Conservation (phyloP, 1,140 invertebrate species). For the Eciton burchellii region DNA sequence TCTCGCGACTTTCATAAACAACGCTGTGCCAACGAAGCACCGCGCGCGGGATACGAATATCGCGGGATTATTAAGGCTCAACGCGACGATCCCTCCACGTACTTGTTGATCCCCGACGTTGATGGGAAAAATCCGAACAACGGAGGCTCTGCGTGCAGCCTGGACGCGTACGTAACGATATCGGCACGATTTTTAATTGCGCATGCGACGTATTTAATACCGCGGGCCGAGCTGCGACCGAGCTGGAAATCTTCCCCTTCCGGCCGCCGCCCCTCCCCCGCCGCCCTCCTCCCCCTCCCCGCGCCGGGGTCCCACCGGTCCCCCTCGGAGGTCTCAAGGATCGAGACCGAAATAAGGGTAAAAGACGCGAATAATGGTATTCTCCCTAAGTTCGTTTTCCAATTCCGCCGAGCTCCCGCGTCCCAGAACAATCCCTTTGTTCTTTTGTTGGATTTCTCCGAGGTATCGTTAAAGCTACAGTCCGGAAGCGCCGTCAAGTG, state of each 20-base stretch:
- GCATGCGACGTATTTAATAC: not conserved
- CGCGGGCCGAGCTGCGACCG: not conserved
- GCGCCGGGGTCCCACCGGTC: no score
- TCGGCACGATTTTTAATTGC: conserved; percentile 11
- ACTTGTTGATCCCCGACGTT: not conserved
- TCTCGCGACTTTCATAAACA: conserved; percentile 51
- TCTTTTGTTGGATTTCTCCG: conserved; percentile 67
- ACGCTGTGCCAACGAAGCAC: not conserved
- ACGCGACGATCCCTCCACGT: not conserved
- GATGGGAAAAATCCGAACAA: not conserved
- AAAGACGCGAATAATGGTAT: conserved; percentile 59
- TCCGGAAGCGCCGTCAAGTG: conserved; percentile 44
- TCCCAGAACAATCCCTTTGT: conserved; percentile 37
- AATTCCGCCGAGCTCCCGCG: conserved; percentile 43
- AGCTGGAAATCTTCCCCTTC: not conserved
- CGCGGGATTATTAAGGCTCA: conserved; percentile 38
- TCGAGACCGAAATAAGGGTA: conserved; percentile 49
- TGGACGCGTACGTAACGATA: not conserved
- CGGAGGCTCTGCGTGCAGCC: not conserved
- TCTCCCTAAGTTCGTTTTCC: conserved; percentile 58
- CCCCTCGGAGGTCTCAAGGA: not conserved
- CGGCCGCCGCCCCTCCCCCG: no score
- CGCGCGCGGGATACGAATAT: conserved; percentile 8
- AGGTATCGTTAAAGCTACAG: conserved; percentile 68
- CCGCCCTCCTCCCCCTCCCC: no score